phyloP scores from a whole-genome alignment of 2,113 vertebrate genomes.

The Artemisiospiza belli region DNA sequence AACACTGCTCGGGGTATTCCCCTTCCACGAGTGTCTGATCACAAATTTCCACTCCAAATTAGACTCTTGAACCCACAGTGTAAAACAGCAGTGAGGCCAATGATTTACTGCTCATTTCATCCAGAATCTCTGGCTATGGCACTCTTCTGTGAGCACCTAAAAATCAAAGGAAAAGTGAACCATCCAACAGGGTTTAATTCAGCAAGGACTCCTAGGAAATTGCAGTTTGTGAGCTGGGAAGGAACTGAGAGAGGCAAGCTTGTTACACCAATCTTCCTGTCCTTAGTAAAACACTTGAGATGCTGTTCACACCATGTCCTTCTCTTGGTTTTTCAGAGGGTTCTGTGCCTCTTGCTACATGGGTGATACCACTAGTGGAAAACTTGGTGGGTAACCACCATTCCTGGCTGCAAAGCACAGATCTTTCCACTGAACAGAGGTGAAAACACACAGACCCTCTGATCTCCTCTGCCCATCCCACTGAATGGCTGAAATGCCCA shows the following conservation, averaged over 20 bases:
- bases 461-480: not conserved
- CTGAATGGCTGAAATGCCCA: not conserved
- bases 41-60: not conserved
- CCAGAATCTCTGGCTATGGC: not conserved
- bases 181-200: not conserved
- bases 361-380: not conserved
- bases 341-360: not conserved
- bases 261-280: not conserved
- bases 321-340: not conserved
- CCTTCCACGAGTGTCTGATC: not conserved
- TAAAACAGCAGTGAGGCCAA: not conserved
- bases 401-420: not conserved
- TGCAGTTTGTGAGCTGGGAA: not conserved
- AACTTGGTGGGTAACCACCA: no score
- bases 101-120: not conserved
- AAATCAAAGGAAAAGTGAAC: not conserved
- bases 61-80: not conserved
- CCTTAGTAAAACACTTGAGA: not conserved
- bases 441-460: not conserved
- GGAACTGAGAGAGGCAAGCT: not conserved
- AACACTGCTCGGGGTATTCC: not conserved
- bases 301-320: accelerated
- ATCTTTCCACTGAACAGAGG: not conserved
- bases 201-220: not conserved
- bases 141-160: not conserved